Evolutionary conservation across 2,888 invertebrate genomes (phyloP), one percentile per base, ranked within the genome.

Genomic region (Oscheius sp.): DNA sequence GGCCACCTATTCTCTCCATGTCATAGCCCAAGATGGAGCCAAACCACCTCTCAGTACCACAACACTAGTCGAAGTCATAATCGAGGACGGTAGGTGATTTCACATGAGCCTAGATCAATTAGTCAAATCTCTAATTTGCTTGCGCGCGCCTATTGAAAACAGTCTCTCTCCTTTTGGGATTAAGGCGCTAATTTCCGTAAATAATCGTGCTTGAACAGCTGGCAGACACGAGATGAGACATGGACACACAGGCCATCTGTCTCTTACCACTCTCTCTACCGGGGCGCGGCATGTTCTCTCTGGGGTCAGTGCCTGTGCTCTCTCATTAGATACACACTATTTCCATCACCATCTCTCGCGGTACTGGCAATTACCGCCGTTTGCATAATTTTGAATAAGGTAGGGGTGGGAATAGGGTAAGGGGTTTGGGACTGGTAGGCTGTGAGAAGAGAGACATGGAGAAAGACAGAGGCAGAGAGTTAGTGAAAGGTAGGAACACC

Each of bases 11-110:
- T 91, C 96, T 7, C 90, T 98, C 51, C 95, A 95, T 0, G 95
- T 98, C 1, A 95, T 94, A 0, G 98, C 96, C 0, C 93, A 93
- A 78, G 98, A 98, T 90, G 95, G 96, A 1, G 98, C 98, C 0
- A 93, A 93, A 53, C 96, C 96, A 0, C 84, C 95, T 0, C 91
- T 96, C 21, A 94, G 94, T 1, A 96, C 97, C 88, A 96, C 95
- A 0, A 96, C 97, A 0, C 96, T 96, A 87, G 94, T 99, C 0
- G 96, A 97, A 90, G 95, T 99, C 83, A 94, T 94, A 0, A 93
- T 99, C 0, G 94, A 94, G 0, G 99, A 99, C 89, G 95, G 88
- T 88, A 71, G 77, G 85, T 47, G n/a, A 35, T 42, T 32, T 32
- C 42, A 10, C 53, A 50, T 58, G 11, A 33, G 50, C n/a, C 3